Evolutionary conservation across 2,888 invertebrate species (phyloP), one percentile per base, ranked within the genome.

Genomic region (Drosophila buzzatii): DNA sequence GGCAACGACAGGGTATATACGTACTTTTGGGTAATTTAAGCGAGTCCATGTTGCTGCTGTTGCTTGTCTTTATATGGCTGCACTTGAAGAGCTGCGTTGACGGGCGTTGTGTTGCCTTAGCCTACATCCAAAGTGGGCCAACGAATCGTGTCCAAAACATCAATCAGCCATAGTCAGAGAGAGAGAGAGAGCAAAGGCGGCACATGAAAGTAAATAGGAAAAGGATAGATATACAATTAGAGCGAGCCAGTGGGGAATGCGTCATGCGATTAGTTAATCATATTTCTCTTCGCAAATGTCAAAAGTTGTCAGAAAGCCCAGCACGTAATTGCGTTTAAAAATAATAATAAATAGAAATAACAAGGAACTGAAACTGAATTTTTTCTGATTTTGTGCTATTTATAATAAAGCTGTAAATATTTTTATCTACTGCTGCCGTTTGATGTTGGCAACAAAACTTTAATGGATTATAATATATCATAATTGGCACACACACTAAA

Each of bases 11-110:
- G 37, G 52, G 52, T 14, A 10, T 39, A 39, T 68, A 49, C 90
- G 66, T 87, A 92, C 92, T 91, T 91, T 92, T 92, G 72, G 92
- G 91, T 85, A 92, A 87, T 84, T 92, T 92, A 62, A 92, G 89
- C 79, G 92, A 92, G 83, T 92, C 92, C 92, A 92, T 92, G 79
- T 69, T 37, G 37, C 33, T 20, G 35, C 79, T 53, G 53, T 20
- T 52, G 52, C 4, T 35, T 6, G 66, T 66, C 62, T 73, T 79
- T 82, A 63, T 80, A 85, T 70, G 86, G 71, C 90, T 85, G 85
- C 85, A 85, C 88, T 82, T 80, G 89, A 74, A 73, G 89, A 74
- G 76, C 79, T 81, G 70, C 68, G 55, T 58, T 52, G 70, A 70
- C 66, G 68, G 65, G 63, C 47, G 65, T 39, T 66, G 58, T 60